A percentile compares a stretch with the other conserved stretches of the same genome.
Conservation (phyloP, 2,797 vertebrate species). For the Pseudochromis fuscus region DNA sequence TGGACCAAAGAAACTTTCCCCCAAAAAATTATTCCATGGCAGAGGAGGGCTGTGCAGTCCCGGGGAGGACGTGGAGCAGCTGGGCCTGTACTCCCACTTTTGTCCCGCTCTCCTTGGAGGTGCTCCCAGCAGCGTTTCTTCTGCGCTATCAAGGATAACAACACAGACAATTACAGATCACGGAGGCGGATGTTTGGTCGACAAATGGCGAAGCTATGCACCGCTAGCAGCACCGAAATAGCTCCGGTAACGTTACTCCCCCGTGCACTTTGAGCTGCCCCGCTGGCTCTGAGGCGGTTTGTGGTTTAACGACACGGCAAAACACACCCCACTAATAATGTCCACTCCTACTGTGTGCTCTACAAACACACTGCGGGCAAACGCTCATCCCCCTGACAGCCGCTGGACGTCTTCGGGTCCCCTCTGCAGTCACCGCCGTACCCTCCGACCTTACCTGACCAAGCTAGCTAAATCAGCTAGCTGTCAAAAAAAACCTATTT, state of each 20-base stretch:
- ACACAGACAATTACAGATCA: slow-evolving; percentile 16
- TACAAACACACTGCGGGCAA: neutral
- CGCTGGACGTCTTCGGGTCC: neutral
- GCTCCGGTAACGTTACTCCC: slow-evolving; percentile 16
- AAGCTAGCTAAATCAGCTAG: slow-evolving; percentile 67
- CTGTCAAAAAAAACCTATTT: slow-evolving; percentile 73
- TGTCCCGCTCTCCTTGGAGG: neutral
- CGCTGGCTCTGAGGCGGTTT: slow-evolving; percentile 19
- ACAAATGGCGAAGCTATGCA: slow-evolving; percentile 8
- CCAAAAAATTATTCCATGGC: slow-evolving; percentile 66
- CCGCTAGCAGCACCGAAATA: neutral
- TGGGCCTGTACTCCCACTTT: slow-evolving; percentile 50
- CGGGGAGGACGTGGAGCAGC: slow-evolving; percentile 16
- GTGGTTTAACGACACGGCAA: slow-evolving; percentile 4
- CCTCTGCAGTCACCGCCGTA: neutral
- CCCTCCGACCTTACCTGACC: slow-evolving; percentile 56
- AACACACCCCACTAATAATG: slow-evolving; percentile 34
- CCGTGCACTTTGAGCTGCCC: slow-evolving; percentile 55
- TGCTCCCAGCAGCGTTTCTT: slow-evolving; percentile 30
- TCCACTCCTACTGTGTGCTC: neutral
- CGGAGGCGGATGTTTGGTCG: slow-evolving; percentile 8
- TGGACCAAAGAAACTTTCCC: slow-evolving; percentile 9
- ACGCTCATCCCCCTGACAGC: neutral
- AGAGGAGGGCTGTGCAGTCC: slow-evolving; percentile 40
- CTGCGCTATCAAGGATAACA: slow-evolving; percentile 34